A percentile compares a stretch with the other conserved stretches of the same genome.
Conservation (phyloP, 2,113 vertebrate genomes). For the Notarius lentiginosus region DNA sequence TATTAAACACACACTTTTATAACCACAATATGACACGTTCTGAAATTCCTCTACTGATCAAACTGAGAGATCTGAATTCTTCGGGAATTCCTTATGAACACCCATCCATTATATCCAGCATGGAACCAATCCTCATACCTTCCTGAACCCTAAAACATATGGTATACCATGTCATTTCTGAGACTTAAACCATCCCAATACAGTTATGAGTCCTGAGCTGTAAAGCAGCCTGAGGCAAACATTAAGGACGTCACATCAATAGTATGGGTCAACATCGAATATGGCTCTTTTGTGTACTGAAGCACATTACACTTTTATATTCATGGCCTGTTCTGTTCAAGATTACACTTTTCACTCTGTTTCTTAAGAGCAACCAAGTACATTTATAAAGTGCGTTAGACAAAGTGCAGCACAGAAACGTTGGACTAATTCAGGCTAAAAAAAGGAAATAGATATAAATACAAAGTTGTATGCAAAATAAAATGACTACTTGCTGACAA, state of each 20-base stretch:
- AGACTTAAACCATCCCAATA: neutral
- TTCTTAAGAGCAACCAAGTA: neutral
- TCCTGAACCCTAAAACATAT: neutral
- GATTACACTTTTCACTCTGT: neutral
- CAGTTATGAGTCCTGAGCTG: neutral
- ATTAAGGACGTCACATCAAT: neutral
- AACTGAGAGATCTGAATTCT: neutral
- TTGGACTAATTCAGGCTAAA: neutral
- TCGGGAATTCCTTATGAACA: neutral
- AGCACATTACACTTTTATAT: neutral
- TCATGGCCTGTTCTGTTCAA: neutral
- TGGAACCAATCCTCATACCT: neutral
- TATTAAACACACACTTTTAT: neutral
- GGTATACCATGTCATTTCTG: neutral
- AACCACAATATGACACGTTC: neutral
- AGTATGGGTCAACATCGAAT: neutral
- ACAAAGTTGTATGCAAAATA: neutral
- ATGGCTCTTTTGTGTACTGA: neutral
- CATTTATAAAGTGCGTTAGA: neutral
- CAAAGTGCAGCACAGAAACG: neutral
- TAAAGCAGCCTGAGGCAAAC: neutral
- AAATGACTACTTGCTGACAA: neutral
- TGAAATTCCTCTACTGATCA: neutral
- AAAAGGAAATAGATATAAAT: neutral
- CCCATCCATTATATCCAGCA: neutral